Percentiles rank a stretch among this genome's conserved stretches.
These are phyloP conservation scores for Pseudonaja textilis DNA, from an alignment of 2,113 vertebrate species.

Conservation along the genomic window DNA sequence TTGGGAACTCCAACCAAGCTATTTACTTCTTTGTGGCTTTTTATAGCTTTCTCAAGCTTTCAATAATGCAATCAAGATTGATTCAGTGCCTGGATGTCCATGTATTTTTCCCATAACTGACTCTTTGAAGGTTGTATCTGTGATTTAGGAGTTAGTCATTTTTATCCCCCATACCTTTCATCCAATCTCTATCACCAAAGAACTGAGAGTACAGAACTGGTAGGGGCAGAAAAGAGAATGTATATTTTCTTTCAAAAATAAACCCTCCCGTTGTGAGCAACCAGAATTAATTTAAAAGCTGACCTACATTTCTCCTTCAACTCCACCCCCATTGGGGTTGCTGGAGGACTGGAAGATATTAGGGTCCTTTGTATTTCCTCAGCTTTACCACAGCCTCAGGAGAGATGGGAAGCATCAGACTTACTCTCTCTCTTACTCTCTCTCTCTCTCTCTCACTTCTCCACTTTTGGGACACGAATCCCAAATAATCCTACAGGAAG, in stretches of 20 bases:
- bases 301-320: background rate
- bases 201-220: background rate
- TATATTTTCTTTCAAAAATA: background rate
- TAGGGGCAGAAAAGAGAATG: background rate
- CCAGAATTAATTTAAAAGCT: background rate
- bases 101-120: background rate
- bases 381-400: background rate
- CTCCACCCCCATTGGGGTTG: background rate
- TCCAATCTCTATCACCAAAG: background rate
- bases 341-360: background rate
- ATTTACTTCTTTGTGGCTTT: background rate
- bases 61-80: background rate
- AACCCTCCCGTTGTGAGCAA: background rate
- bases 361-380: background rate
- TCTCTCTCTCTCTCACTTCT: background rate
- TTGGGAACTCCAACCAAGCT: background rate
- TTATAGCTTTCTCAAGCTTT: background rate
- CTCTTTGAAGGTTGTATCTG: background rate
- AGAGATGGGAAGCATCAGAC: background rate
- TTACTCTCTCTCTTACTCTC: background rate
- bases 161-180: background rate
- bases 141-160: background rate
- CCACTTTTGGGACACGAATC: background rate
- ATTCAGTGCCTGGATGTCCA: background rate
- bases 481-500: background rate